phyloP scores from a whole-genome alignment of 2,888 invertebrate genomes.

The Nomada goodeniana region DNA sequence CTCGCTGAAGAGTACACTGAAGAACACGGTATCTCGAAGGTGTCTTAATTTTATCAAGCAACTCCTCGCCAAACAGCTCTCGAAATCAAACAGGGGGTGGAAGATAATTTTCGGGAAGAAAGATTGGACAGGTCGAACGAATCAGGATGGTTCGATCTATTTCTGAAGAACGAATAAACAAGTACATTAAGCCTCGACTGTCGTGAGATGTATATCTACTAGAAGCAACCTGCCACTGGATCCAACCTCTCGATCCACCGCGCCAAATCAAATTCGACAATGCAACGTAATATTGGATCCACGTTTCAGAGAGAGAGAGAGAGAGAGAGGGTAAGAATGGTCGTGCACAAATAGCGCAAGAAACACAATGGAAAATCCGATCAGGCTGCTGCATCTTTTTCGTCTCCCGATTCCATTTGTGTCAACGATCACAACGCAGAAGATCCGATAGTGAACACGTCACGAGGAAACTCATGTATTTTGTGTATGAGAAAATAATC shows the following conservation, averaged over 20 bases:
- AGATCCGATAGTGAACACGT: too few relatives aligned
- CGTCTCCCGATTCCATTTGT: conserved; percentile 4
- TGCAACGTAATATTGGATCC: neutral
- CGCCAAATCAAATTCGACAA: conserved; percentile 27
- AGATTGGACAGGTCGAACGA: neutral
- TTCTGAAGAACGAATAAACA: neutral
- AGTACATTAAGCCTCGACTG: conserved; percentile 13
- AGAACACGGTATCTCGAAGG: neutral
- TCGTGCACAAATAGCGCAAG: neutral
- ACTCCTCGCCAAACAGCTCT: neutral
- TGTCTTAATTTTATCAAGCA: neutral
- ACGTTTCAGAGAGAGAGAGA: neutral
- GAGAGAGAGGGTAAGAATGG: too few relatives aligned
- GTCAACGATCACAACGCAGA: neutral
- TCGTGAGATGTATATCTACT: neutral
- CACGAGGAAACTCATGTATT: too few relatives aligned
- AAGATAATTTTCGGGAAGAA: neutral
- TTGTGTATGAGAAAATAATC: too few relatives aligned
- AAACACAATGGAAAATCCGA: neutral
- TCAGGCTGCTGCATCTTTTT: neutral
- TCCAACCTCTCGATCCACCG: conserved; percentile 21
- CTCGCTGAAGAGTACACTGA: neutral
- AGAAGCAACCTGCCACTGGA: conserved; percentile 5
- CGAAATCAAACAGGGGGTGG: neutral
- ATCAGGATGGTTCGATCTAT: neutral